Conservation (phyloP, 2,113 vertebrate species). For the Crotalus tigris region DNA sequence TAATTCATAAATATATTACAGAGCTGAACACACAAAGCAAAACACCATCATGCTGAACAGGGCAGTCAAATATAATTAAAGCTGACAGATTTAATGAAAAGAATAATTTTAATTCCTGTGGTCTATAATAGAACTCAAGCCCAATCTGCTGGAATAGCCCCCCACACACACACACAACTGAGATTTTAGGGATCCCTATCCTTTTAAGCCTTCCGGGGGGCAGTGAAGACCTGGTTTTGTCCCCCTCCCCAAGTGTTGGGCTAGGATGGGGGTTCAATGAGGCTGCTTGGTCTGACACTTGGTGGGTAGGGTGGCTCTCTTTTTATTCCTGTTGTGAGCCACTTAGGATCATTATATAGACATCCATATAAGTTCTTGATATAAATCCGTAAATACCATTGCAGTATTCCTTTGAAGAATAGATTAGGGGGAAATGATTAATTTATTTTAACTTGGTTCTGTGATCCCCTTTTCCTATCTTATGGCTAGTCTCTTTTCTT, state of each 20-base stretch:
- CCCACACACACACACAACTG: background rate
- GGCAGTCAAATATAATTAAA: background rate
- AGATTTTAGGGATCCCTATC: background rate
- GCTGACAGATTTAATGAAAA: background rate
- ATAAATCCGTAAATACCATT: background rate
- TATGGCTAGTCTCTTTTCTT: background rate
- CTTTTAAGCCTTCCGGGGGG: background rate
- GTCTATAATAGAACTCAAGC: background rate
- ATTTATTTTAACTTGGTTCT: background rate
- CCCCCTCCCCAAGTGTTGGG: background rate
- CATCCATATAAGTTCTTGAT: background rate
- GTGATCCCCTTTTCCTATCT: background rate
- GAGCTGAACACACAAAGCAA: background rate
- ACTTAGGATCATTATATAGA: background rate
- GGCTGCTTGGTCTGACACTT: background rate
- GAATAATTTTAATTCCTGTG: background rate
- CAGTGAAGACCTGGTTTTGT: background rate
- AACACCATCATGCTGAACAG: background rate
- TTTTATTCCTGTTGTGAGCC: background rate
- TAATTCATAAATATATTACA: background rate
- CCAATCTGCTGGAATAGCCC: background rate
- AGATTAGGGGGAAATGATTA: background rate
- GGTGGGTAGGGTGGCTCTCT: background rate
- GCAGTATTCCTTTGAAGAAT: background rate
- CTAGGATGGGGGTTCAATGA: background rate